Conservation (phyloP, 2,888 invertebrate genomes). For the Teleiodes luculella region DNA sequence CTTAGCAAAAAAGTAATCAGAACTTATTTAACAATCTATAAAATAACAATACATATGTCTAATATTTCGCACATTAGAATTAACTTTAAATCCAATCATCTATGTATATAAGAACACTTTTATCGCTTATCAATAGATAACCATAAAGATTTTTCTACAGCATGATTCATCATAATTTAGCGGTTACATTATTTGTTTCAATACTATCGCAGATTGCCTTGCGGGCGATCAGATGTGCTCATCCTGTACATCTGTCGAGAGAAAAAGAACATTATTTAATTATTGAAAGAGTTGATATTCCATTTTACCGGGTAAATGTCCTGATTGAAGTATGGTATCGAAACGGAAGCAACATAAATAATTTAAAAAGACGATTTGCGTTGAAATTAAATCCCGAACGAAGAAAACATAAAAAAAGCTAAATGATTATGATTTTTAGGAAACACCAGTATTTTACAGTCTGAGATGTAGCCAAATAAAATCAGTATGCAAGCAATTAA, state of each 20-base stretch:
- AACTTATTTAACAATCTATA: background rate
- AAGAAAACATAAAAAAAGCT: background rate
- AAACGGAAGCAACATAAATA: background rate
- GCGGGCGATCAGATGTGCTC: constrained; percentile 82
- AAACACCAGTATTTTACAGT: background rate
- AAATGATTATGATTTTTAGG: background rate
- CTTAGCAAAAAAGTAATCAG: background rate
- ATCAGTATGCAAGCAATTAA: background rate
- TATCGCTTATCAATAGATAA: constrained; percentile 54
- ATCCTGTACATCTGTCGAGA: constrained; percentile 85
- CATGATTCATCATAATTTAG: constrained; percentile 26
- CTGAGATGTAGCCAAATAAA: background rate
- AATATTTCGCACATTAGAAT: constrained; percentile 28
- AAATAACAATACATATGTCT: constrained; percentile 19
- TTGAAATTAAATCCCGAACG: background rate
- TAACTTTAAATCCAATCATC: constrained; percentile 42
- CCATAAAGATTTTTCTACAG: constrained; percentile 39
- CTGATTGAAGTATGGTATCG: background rate
- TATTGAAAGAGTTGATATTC: background rate
- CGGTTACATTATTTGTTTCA: constrained; percentile 30
- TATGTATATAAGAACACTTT: constrained; percentile 72
- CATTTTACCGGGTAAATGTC: background rate
- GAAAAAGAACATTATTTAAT: constrained; percentile 75
- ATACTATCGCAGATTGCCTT: constrained; percentile 50
- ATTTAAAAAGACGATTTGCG: background rate